Conservation (phyloP, 2,888 invertebrate genomes). For the Gortyna flavago region DNA sequence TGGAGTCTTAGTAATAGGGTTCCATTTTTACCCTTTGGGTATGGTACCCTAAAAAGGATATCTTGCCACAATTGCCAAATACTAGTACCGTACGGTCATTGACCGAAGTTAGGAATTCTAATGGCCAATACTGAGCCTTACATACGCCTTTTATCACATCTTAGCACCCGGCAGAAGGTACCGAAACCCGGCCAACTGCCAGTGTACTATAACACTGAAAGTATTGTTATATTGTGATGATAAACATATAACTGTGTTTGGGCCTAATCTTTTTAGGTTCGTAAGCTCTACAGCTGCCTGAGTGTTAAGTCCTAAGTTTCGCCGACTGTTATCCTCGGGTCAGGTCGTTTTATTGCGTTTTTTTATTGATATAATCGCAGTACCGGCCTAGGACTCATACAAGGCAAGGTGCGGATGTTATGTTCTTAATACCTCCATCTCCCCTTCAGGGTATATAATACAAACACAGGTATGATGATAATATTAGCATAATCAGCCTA, state of each 20-base stretch:
- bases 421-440: not conserved
- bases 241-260: conserved; percentile 2
- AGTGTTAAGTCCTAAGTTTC: not conserved
- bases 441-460: no score
- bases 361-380: not conserved
- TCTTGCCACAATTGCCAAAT: not conserved
- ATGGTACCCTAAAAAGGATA: no score
- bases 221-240: not conserved
- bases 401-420: not conserved
- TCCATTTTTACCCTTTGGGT: no score
- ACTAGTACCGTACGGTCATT: not conserved
- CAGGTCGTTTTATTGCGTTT: not conserved
- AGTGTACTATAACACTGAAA: no score
- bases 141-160: not conserved
- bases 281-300: not conserved
- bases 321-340: not conserved
- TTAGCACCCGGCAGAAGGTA: not conserved
- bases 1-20: no score
- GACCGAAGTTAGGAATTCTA: conserved; percentile 8
- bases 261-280: conserved; percentile 3
- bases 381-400: not conserved
- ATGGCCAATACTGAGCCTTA: not conserved
- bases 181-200: not conserved
- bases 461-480: not conserved
- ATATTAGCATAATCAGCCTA: not conserved